Evolutionary conservation across 2,888 invertebrate species (phyloP).

Genomic region (Troides helena): DNA sequence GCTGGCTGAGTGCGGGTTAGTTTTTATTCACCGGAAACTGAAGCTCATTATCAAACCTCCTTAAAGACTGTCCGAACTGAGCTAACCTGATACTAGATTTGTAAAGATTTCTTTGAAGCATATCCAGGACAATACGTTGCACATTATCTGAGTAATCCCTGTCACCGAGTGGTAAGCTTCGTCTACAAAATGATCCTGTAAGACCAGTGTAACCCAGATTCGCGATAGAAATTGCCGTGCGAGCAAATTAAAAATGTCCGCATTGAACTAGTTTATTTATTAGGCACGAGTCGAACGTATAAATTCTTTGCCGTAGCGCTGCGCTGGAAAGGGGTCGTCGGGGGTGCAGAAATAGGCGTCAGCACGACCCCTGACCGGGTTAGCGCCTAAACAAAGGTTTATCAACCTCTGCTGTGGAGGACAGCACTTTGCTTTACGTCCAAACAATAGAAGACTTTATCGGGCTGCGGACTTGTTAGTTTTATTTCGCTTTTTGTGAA

Average conservation of each 20-base stretch:
- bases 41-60: too few relatives aligned
- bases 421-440: slow-evolving; percentile 12
- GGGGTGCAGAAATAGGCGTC: slow-evolving; percentile 37
- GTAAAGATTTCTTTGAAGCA: too few relatives aligned
- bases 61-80: too few relatives aligned
- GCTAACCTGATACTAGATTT: too few relatives aligned
- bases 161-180: too few relatives aligned
- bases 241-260: slow-evolving; percentile 2
- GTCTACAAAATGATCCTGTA: too few relatives aligned
- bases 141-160: too few relatives aligned
- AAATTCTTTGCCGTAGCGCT: slow-evolving; percentile 15
- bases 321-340: slow-evolving; percentile 27
- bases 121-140: too few relatives aligned
- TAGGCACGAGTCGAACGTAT: slow-evolving; percentile 18
- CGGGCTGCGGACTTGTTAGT: slow-evolving; percentile 9
- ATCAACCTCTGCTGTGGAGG: slow-evolving; percentile 31
- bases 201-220: neutral
- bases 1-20: neutral
- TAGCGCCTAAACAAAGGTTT: slow-evolving; percentile 43
- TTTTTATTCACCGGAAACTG: too few relatives aligned
- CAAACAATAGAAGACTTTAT: slow-evolving; percentile 20
- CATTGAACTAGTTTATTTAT: slow-evolving; percentile 13
- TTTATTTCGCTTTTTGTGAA: slow-evolving; percentile 5
- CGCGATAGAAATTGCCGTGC: neutral
- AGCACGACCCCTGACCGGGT: slow-evolving; percentile 46